These are phyloP conservation scores for Lanius ludovicianus DNA, from an alignment of 2,113 vertebrate species.

Conservation along the genomic window DNA sequence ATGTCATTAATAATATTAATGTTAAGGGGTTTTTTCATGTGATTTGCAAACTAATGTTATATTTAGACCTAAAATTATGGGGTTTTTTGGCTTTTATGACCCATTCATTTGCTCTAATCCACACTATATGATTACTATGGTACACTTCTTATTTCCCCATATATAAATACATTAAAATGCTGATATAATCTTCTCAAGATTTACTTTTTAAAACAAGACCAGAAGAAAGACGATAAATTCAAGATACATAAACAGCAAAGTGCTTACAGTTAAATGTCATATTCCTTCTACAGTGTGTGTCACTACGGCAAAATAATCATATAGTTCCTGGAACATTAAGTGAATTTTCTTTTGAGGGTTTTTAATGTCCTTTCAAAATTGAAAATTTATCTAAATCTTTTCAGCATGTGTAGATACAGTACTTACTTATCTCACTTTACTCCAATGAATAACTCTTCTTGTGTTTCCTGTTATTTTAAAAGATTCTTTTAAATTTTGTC, in stretches of 20 bases:
- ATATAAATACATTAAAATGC: neutral
- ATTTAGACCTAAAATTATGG: constrained; percentile 9
- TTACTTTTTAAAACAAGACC: neutral
- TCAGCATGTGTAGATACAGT: neutral
- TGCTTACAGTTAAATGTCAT: neutral
- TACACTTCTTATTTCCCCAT: neutral
- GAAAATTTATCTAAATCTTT: neutral
- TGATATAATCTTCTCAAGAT: neutral
- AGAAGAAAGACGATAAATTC: neutral
- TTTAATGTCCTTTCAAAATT: neutral
- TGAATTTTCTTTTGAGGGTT: neutral
- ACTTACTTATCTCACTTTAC: neutral
- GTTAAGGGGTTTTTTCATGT: constrained; percentile 15
- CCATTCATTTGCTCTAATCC: neutral
- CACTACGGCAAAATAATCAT: neutral
- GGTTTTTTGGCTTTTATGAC: neutral
- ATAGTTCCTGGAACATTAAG: neutral
- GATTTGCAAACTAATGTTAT: constrained; percentile 42
- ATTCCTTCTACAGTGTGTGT: neutral
- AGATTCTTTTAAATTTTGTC: neutral
- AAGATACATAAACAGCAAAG: neutral
- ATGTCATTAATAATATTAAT: constrained; percentile 60
- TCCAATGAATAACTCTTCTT: neutral
- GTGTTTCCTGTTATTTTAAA: neutral
- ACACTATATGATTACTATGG: neutral